phyloP scores from a whole-genome alignment of 2,113 vertebrate species.

The Petroica traversi region DNA sequence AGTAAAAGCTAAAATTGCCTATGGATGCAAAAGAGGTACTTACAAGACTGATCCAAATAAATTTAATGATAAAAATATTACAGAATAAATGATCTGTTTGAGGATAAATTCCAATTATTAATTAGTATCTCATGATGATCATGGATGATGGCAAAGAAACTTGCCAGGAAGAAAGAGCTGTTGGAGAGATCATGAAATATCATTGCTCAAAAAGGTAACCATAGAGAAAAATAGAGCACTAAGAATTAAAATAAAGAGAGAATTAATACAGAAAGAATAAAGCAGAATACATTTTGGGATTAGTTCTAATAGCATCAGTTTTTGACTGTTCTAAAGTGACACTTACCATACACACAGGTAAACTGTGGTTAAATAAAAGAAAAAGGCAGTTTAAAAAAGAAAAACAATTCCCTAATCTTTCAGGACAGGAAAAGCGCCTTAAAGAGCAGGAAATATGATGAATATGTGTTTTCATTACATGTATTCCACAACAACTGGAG shows the following conservation, averaged over 20 bases:
- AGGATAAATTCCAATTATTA: background rate
- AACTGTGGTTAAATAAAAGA: background rate
- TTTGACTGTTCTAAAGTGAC: background rate
- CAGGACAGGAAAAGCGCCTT: background rate
- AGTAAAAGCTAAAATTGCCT: background rate
- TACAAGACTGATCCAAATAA: background rate
- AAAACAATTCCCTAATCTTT: background rate
- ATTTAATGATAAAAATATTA: background rate
- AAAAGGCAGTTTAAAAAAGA: background rate
- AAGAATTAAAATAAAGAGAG: background rate
- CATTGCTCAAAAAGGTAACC: background rate
- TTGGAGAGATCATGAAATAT: background rate
- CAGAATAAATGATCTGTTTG: background rate
- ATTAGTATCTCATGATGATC: background rate
- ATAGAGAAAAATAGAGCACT: background rate
- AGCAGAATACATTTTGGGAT: background rate
- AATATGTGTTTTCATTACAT: background rate
- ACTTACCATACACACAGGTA: background rate
- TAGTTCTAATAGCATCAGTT: background rate
- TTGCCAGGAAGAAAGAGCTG: background rate
- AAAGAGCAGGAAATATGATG: background rate
- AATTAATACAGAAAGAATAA: background rate
- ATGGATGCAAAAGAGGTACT: background rate
- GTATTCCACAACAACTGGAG: background rate
- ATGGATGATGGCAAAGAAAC: background rate